Base-by-base conservation (phyloP, 2,797 vertebrate genomes). In the Poecilia wingei region DNA sequence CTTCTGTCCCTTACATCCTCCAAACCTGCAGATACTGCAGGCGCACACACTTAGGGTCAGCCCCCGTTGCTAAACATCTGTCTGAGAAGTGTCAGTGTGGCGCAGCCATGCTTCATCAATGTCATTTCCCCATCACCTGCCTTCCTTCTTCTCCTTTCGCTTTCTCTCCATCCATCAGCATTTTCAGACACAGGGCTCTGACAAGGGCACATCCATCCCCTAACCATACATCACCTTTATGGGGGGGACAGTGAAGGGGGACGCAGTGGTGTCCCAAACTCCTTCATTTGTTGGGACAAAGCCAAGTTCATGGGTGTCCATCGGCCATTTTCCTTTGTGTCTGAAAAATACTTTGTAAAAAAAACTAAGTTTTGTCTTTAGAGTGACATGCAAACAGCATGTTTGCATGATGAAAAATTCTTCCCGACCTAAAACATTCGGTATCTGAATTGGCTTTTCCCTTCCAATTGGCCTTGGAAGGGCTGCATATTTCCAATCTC, bases 111-210 rank as follows among this genome's bases (percentile, higher is more conserved):
- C 92, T 96, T 92, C 93, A 94, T 93, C 94, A 94, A 78, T 95
- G 36, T 94, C 94, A 93, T 92, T 91, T 94, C 95, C 94, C 94
- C 92, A 95, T 96, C 96, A 96, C 95, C 92, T 89, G 86, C 82
- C 79, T 90, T 92, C 83, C 88, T 94, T 93, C 86, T 89, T 82
- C 88, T 93, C 82, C 90, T 91, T 70, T 89, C 69, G 69, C 72
- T 82, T 88, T 80, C 82, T 87, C 89, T 94, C 91, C 88, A 96
- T 95, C 92, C 88, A 93, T 96, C 94, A 94, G 92, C 82, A 91
- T 93, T 93, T 93, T 93, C 90, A 93, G 92, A 90, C 86, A 91
- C 89, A 79, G 85, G 87, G 83, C 86, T 91, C 88, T 95, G 95
- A 95, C 95, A 95, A 96, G 95, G 95, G 93, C 95, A 94, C 93